Evolutionary conservation across 2,888 invertebrate species (phyloP).

Genomic region (Amblyteles armatorius): DNA sequence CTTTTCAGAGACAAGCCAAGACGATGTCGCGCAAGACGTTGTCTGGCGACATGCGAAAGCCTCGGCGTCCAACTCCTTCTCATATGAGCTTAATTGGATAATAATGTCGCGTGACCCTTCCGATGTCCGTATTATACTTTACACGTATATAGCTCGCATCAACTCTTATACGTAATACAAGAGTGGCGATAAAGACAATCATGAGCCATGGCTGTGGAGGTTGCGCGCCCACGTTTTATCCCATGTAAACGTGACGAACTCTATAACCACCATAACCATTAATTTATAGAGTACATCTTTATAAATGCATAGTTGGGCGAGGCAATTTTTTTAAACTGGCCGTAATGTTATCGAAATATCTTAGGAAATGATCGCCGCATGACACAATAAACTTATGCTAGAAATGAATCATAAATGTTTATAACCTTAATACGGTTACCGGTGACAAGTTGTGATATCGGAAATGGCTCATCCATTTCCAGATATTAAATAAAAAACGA

Average conservation of each 20-base stretch:
- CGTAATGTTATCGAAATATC: neutral
- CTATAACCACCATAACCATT: neutral
- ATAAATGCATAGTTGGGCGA: neutral
- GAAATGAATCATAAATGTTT: no score
- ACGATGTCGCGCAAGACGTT: constrained; percentile 76
- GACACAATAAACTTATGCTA: no score
- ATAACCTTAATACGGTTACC: no score
- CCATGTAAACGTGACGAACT: constrained; percentile 49
- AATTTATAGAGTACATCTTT: neutral
- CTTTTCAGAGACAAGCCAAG: neutral
- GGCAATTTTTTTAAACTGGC: neutral
- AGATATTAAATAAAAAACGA: no score
- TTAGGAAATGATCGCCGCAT: neutral
- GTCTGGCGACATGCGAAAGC: constrained; percentile 65
- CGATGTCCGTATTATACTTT: constrained; percentile 65
- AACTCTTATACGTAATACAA: constrained; percentile 53
- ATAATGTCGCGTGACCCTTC: constrained; percentile 73
- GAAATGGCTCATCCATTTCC: no score
- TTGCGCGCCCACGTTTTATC: constrained; percentile 38
- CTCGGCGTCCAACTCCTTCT: constrained; percentile 72
- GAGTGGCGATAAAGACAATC: constrained; percentile 44
- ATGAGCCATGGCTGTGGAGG: constrained; percentile 32
- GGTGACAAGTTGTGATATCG: no score
- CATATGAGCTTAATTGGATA: constrained; percentile 82
- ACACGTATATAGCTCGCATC: constrained; percentile 56